phyloP scores from a whole-genome alignment of 2,888 invertebrate species.

The Lathronympha strigana region DNA sequence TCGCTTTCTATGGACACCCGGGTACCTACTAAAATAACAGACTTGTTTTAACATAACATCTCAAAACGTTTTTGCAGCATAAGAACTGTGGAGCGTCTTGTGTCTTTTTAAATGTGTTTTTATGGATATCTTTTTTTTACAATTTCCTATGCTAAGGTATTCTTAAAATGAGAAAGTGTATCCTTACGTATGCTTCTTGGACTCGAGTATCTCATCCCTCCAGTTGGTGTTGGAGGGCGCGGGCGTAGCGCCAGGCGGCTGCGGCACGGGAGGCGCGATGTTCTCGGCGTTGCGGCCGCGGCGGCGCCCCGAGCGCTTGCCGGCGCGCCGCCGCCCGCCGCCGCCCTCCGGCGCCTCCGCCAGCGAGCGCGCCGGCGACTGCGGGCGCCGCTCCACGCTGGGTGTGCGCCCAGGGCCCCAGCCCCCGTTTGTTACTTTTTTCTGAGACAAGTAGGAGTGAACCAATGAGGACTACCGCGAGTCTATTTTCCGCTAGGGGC shows the following conservation, averaged over 20 bases:
- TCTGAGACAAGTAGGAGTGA: constrained; percentile 55
- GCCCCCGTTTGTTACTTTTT: constrained; percentile 62
- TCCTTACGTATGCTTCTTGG: constrained; percentile 62
- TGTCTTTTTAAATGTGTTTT: too few relatives aligned
- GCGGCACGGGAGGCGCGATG: constrained; percentile 51
- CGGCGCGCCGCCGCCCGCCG: constrained; percentile 45
- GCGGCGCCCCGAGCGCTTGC: constrained; percentile 51
- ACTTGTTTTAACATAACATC: too few relatives aligned
- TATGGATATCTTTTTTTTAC: too few relatives aligned
- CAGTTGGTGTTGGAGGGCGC: constrained; percentile 67
- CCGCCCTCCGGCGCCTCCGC: constrained; percentile 40
- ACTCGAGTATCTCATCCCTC: constrained; percentile 79
- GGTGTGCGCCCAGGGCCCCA: constrained; percentile 64
- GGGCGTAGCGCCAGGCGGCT: constrained; percentile 52
- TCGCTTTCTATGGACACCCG: too few relatives aligned
- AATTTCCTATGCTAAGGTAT: too few relatives aligned
- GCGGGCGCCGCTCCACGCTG: constrained; percentile 62
- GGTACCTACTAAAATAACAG: too few relatives aligned
- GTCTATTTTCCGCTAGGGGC: too few relatives aligned
- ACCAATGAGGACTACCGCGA: too few relatives aligned
- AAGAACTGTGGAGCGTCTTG: too few relatives aligned
- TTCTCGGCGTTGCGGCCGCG: constrained; percentile 53
- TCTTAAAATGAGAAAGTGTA: too few relatives aligned
- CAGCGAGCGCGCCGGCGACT: constrained; percentile 26
- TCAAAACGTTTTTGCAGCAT: too few relatives aligned